Evolutionary conservation across 1,140 invertebrate species (phyloP).

Genomic region (Scaptomyza pallida): DNA sequence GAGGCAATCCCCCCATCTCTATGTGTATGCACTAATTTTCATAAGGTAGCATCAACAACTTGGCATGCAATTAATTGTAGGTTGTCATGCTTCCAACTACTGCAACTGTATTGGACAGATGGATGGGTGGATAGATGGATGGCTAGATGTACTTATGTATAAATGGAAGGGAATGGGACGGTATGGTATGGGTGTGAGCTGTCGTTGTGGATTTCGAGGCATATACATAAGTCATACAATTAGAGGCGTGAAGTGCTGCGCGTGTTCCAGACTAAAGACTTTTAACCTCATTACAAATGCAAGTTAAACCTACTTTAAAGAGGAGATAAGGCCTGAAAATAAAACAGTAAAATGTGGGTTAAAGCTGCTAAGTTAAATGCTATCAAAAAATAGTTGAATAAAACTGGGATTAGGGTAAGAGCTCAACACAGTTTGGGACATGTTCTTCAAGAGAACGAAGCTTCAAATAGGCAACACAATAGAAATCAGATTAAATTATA

Average conservation of each 20-base stretch:
- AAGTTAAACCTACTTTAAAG: constrained; percentile 44
- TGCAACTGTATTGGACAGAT: not conserved
- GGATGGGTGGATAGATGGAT: not conserved
- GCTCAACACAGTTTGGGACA: too few relatives aligned
- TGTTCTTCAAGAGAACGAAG: too few relatives aligned
- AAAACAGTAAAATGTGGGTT: not conserved
- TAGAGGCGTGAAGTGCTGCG: constrained; percentile 39
- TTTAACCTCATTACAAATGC: constrained; percentile 69
- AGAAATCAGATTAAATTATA: too few relatives aligned
- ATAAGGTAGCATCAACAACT: constrained; percentile 33
- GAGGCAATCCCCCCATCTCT: constrained; percentile 20
- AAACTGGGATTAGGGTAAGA: too few relatives aligned
- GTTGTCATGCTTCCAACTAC: constrained; percentile 14
- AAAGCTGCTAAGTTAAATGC: too few relatives aligned
- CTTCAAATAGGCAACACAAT: too few relatives aligned
- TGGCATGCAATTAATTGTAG: constrained; percentile 59
- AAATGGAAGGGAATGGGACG: too few relatives aligned
- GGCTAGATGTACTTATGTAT: not conserved
- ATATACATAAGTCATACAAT: constrained; percentile 54
- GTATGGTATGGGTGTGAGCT: not conserved
- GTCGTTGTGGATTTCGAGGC: not conserved
- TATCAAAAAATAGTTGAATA: too few relatives aligned
- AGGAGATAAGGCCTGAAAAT: constrained; percentile 8
- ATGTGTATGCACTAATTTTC: constrained; percentile 35
- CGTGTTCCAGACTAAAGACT: constrained; percentile 1